These are phyloP conservation scores for Napeogenes sylphis DNA, from an alignment of 2,888 invertebrate species.

Conservation along the genomic window DNA sequence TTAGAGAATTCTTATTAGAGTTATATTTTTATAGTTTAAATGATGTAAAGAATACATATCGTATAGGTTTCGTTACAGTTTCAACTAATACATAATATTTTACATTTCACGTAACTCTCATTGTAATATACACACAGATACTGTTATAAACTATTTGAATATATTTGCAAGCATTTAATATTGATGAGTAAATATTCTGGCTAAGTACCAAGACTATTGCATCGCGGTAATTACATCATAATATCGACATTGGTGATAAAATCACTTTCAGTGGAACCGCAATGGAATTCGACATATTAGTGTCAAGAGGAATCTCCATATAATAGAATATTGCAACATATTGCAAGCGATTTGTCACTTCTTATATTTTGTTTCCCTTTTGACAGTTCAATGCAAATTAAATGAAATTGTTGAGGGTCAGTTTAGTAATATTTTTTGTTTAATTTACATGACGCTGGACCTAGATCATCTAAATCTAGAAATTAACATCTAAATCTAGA, in stretches of 20 bases:
- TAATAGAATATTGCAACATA: slow-evolving; percentile 29
- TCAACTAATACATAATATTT: too few species aligned
- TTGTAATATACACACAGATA: not conserved
- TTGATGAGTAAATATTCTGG: not conserved
- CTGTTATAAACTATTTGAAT: not conserved
- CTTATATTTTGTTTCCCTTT: slow-evolving; percentile 22
- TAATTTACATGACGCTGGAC: too few species aligned
- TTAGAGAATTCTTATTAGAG: too few species aligned
- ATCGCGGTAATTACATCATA: slow-evolving; percentile 2
- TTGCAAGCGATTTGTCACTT: slow-evolving; percentile 31
- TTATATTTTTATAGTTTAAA: too few species aligned
- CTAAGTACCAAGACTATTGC: slow-evolving; percentile 1
- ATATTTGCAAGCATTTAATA: slow-evolving; percentile 4
- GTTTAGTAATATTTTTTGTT: too few species aligned
- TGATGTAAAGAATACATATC: too few species aligned
- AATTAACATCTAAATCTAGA: too few species aligned
- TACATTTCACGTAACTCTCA: too few species aligned
- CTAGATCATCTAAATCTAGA: too few species aligned
- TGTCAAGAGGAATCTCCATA: slow-evolving; percentile 34
- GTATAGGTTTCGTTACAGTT: too few species aligned
- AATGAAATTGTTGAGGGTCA: not conserved
- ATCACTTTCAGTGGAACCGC: slow-evolving; percentile 24
- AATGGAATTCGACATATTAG: slow-evolving; percentile 31
- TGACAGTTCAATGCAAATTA: slow-evolving; percentile 27
- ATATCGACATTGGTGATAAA: slow-evolving; percentile 22